phyloP scores from a whole-genome alignment of 1,140 invertebrate species.

The Leptestheria dahalacensis region DNA sequence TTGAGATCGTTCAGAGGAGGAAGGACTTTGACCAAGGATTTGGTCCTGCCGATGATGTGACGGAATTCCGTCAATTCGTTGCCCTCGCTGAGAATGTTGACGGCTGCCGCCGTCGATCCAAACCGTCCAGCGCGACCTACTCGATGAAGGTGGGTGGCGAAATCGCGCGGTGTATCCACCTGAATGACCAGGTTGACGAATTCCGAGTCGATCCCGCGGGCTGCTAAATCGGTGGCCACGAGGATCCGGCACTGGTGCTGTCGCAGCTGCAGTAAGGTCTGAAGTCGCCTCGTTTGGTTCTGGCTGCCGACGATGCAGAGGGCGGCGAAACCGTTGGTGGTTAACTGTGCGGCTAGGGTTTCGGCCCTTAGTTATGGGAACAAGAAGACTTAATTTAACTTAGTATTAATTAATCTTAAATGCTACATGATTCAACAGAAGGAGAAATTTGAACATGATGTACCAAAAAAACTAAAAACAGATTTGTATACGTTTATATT shows the following conservation, averaged over 20 bases:
- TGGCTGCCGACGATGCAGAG: conserved; percentile 57
- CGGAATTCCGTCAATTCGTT: conserved; percentile 40
- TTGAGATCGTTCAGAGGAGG: background rate
- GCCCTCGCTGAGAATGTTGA: conserved; percentile 44
- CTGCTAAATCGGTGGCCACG: conserved; percentile 23
- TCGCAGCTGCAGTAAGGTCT: conserved; percentile 54
- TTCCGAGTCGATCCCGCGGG: conserved; percentile 69
- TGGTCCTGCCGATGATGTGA: conserved; percentile 26
- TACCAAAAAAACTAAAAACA: too few relatives aligned
- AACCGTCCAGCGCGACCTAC: conserved; percentile 87
- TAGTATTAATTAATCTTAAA: conserved; percentile 4
- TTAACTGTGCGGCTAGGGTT: conserved; percentile 52
- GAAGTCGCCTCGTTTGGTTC: conserved; percentile 56
- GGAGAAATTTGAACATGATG: too few relatives aligned
- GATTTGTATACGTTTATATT: too few relatives aligned
- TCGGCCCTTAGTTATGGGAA: conserved; percentile 35
- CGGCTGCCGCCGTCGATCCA: conserved; percentile 55
- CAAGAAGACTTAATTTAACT: too few relatives aligned
- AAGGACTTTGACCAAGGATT: background rate
- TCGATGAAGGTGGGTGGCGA: conserved; percentile 84
- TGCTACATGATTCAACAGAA: too few relatives aligned
- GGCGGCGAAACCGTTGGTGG: conserved; percentile 48
- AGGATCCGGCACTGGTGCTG: conserved; percentile 19
- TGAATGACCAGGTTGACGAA: conserved; percentile 89
- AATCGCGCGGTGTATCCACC: conserved; percentile 66